These are phyloP conservation scores for Cassiopea xamachana DNA, from an alignment of 30 jellyfish, hydroid and myxozoan species.

Conservation along the genomic window DNA sequence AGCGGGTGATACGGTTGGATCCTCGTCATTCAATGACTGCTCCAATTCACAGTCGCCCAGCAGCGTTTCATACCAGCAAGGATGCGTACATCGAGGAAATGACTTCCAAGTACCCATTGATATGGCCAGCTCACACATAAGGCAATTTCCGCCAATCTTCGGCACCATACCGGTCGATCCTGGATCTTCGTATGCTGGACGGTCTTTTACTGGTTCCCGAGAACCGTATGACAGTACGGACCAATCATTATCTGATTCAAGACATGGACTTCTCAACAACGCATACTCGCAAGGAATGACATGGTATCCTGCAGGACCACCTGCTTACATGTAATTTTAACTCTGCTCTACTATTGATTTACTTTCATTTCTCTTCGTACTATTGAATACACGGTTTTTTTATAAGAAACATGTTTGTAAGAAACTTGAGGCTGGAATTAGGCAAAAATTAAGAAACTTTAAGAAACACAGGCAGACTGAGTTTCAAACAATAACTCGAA, in stretches of 20 bases:
- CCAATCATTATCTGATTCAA: slow-evolving; percentile 35
- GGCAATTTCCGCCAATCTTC: slow-evolving; percentile 36
- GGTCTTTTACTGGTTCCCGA: slow-evolving; percentile 40
- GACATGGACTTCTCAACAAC: slow-evolving; percentile 50
- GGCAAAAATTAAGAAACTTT: too few species aligned
- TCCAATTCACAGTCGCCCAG: slow-evolving; percentile 50
- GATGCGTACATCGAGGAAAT: slow-evolving; percentile 20
- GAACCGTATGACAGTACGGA: slow-evolving; percentile 59
- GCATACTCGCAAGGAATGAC: slow-evolving; percentile 54
- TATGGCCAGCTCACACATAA: slow-evolving; percentile 24
- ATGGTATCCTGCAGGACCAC: slow-evolving; percentile 76
- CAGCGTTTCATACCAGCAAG: slow-evolving; percentile 44
- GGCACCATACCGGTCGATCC: slow-evolving; percentile 49
- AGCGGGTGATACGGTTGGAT: slow-evolving; percentile 17
- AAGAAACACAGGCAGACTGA: too few species aligned
- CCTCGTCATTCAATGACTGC: slow-evolving; percentile 38
- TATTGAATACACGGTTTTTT: too few species aligned
- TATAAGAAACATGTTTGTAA: too few species aligned
- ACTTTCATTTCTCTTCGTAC: neutral
- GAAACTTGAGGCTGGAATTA: too few species aligned
- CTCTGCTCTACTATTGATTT: neutral
- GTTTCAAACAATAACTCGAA: too few species aligned
- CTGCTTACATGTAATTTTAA: slow-evolving; percentile 48
- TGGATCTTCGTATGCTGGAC: slow-evolving; percentile 32
- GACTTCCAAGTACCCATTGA: slow-evolving; percentile 27